Evolutionary conservation across 1,140 invertebrate species (phyloP), one percentile per base, ranked within the genome.

Genomic region (Linepithema humile): DNA sequence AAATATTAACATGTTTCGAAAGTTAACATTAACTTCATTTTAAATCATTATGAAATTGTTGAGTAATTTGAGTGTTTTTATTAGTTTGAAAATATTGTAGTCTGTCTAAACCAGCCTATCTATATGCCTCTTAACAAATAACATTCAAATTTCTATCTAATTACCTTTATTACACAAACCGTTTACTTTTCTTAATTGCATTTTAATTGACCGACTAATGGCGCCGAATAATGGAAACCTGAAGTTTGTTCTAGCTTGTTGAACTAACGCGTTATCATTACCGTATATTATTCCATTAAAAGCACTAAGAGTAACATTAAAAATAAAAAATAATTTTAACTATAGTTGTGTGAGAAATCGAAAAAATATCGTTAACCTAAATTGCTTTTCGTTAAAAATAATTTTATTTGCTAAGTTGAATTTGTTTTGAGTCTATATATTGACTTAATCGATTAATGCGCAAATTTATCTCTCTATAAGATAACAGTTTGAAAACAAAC

Each of bases 191-290:
- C 3, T n/a, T 43, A 17, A 73, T 82, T 82, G 23, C 26, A 38
- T 62, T 75, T 69, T 60, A 75, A 85, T 83, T 53, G n/a, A 26
- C 0, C 0, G 7, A n/a, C 35, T 50, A 45, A 59, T 23, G 35
- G 35, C 7, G 15, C 26, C 7, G 10, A 20, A 9, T 20, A 20
- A 64, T 43, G 9, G 29, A 69, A 20, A 35, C 5, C 2, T n/a
- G 48, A 53, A 12, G 15, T 35, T 70, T n/a, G 5, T 1, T 10
- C 43, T 4, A 67, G 23, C 17, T 9, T 48, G 17, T 3, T 29
- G 45, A n/a, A n/a, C n/a, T n/a, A n/a, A n/a, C n/a, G n/a, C n/a
- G n/a, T n/a, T 29, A 32, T 32, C 15, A 32, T 59, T 59, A 23
- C 9, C 23, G 4, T 17, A 59, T 12, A 3, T 29, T 59, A 59